Conservation (phyloP, 2,888 invertebrate genomes). For the Meloe dianella region DNA sequence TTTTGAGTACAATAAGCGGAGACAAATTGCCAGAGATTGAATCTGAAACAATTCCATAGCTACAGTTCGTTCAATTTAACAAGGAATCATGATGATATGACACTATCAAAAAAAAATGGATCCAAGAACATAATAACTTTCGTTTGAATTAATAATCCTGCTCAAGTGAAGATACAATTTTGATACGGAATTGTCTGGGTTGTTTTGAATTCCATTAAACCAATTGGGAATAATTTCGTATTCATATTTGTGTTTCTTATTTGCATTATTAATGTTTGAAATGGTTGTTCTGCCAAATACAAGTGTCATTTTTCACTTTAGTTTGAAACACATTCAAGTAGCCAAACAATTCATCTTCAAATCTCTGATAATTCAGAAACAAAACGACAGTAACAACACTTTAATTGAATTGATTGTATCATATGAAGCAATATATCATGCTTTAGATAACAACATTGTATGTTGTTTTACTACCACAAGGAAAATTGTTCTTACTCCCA, state of each 20-base stretch:
- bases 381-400: not conserved
- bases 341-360: not conserved
- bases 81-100: no score
- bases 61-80: not conserved
- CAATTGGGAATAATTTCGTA: not conserved
- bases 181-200: not conserved
- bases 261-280: constrained; percentile 2
- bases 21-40: not conserved
- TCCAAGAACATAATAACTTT: no score
- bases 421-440: not conserved
- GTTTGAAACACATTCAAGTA: not conserved
- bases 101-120: not conserved
- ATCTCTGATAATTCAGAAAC: not conserved
- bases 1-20: not conserved
- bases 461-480: not conserved
- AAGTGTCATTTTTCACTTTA: not conserved
- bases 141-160: no score
- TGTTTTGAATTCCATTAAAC: not conserved
- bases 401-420: not conserved
- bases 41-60: not conserved
- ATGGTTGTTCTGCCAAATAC: not conserved
- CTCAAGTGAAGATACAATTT: no score
- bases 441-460: not conserved
- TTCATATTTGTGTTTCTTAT: not conserved
- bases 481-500: not conserved